Evolutionary conservation across 2,888 invertebrate genomes (phyloP).

Genomic region (Pandemis heparana): DNA sequence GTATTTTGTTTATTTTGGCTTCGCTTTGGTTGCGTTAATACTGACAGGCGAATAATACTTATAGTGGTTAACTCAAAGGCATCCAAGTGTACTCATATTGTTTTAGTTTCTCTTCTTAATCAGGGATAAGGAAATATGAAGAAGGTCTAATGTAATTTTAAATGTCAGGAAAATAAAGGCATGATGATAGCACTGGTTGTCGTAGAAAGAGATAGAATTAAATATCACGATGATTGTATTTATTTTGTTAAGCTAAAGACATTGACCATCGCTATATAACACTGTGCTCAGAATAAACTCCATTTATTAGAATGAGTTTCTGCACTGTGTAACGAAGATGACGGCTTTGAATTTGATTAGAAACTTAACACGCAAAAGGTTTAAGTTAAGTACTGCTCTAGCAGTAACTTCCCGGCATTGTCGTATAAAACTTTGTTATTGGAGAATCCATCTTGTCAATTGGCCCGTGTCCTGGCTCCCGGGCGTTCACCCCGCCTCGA

Average conservation of each 20-base stretch:
- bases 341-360: not conserved
- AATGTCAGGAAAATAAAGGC: no score
- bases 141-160: no score
- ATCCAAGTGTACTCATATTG: no score
- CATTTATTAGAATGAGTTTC: no score
- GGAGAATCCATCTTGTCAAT: conserved; percentile 40
- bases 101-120: no score
- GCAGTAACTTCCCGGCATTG: conserved; percentile 13
- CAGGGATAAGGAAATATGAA: no score
- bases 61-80: not conserved
- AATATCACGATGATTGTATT: no score
- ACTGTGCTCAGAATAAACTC: no score
- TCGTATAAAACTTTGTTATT: conserved; percentile 41
- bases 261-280: not conserved
- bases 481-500: conserved; percentile 29
- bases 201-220: no score
- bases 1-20: conserved; percentile 9
- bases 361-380: conserved; percentile 7
- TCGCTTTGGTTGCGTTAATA: not conserved
- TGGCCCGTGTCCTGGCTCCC: conserved; percentile 32
- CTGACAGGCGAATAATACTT: not conserved
- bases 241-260: not conserved
- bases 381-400: not conserved
- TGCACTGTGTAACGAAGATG: not conserved
- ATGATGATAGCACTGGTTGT: no score